Evolutionary conservation across 2,797 vertebrate species (phyloP), one percentile per base, ranked within the genome.

Genomic region (Rhadinocentrus ornatus): DNA sequence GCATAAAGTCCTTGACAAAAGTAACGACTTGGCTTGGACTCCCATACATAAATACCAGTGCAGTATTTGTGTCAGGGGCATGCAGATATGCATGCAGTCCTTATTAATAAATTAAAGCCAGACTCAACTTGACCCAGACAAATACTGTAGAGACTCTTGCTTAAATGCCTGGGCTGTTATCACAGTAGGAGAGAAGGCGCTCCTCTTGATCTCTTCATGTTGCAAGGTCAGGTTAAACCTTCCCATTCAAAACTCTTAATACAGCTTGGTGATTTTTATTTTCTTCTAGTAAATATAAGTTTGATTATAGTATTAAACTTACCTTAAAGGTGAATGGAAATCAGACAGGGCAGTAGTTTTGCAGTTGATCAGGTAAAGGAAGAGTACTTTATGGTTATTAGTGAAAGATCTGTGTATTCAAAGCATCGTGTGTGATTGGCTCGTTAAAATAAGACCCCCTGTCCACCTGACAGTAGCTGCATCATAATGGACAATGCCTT

Each of bases 391-490:
- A 85, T 86, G 76, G 73, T 86, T 85, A 89, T 90, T 86, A 78
- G 52, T 71, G 77, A 88, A 72, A 84, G 84, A 93, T 93, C 91
- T 89, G 91, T 86, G 71, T 69, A 72, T 78, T 77, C 73, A 83
- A 70, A 79, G 85, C 62, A 78, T 83, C 67, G 64, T 78, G 64
- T 78, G 82, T 91, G 90, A 93, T 93, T 93, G 93, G 91, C 87
- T 92, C 75, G 57, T 92, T 90, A 92, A 95, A 94, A 93, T 93
- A 94, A n/a, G 84, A 86, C 70, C 69, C 63, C 63, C 65, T 31
- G 83, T 87, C 86, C 85, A 86, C 85, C 85, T 92, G 91, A 92
- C 89, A 81, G 90, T 82, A 68, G 73, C 80, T 70, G 58, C 73
- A 81, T 77, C 77, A 75, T 84, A 79, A 84, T 75, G 61, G 76